Conservation (phyloP, 2,113 vertebrate genomes). For the Coptodon bakossiorum region DNA sequence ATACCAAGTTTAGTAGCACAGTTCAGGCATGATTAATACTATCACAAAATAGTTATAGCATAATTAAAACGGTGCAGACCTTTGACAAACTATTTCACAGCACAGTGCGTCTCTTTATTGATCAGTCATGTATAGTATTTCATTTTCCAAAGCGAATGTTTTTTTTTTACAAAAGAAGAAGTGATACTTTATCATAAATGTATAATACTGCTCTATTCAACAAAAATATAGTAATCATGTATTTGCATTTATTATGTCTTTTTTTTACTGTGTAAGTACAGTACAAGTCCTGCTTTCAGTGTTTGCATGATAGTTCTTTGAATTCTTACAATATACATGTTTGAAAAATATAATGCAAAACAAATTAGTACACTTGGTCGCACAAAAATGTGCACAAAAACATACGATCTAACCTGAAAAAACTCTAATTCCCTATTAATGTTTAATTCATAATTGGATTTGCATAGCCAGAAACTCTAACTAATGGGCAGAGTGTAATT, state of each 20-base stretch:
- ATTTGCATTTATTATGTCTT: constrained; percentile 56
- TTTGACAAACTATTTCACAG: constrained; percentile 41
- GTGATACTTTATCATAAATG: constrained; percentile 50
- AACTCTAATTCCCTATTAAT: constrained; percentile 37
- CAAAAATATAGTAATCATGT: constrained; percentile 53
- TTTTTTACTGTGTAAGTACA: constrained; percentile 65
- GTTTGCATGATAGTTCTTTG: constrained; percentile 57
- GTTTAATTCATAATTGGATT: constrained; percentile 57
- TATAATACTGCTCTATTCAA: constrained; percentile 50
- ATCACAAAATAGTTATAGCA: constrained; percentile 33
- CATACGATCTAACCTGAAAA: constrained; percentile 25
- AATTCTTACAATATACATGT: constrained; percentile 63
- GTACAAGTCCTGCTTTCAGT: constrained; percentile 61
- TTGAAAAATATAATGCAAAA: constrained; percentile 62
- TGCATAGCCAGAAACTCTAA: constrained; percentile 64
- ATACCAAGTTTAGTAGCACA: constrained; percentile 45
- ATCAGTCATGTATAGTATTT: constrained; percentile 55
- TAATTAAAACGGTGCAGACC: constrained; percentile 14
- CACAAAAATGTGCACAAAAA: constrained; percentile 32
- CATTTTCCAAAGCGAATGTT: constrained; percentile 46
- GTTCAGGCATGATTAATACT: constrained; percentile 38
- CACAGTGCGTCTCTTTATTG: constrained; percentile 52
- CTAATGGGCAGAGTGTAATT: constrained; percentile 49
- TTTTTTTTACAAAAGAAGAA: constrained; percentile 55
- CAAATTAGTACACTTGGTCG: constrained; percentile 60